Percentiles rank a stretch among this genome's conserved stretches.
Conservation (phyloP, 1,140 invertebrate species). For the Tetraneura akinire region DNA sequence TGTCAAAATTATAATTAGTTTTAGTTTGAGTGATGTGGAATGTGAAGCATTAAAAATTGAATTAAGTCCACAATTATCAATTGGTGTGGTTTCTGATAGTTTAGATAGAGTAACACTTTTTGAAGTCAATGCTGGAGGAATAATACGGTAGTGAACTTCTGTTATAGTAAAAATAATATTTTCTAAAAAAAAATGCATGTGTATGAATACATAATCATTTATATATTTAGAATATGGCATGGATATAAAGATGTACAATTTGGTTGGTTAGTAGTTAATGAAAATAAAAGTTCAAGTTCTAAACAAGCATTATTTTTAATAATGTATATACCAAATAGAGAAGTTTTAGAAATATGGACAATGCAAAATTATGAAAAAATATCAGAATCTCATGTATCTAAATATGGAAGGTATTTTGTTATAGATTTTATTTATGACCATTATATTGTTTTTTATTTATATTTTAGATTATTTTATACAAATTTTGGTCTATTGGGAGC, state of each 20-base stretch:
- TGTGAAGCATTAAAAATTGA: slow-evolving; percentile 72
- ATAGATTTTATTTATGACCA: background rate
- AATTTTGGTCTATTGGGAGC: slow-evolving; percentile 77
- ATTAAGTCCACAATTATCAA: slow-evolving; percentile 76
- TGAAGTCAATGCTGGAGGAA: slow-evolving; percentile 77
- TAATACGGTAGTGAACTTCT: slow-evolving; percentile 66
- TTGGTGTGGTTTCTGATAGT: slow-evolving; percentile 81
- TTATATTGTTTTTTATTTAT: slow-evolving; percentile 45
- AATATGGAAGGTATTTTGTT: slow-evolving; percentile 67
- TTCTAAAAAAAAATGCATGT: slow-evolving; percentile 40
- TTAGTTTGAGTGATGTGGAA: slow-evolving; percentile 81
- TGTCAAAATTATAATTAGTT: slow-evolving; percentile 61
- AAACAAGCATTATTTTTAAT: slow-evolving; percentile 74
- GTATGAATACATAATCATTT: background rate
- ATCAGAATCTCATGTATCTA: slow-evolving; percentile 83
- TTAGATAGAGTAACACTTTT: slow-evolving; percentile 84
- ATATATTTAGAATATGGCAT: slow-evolving; percentile 57
- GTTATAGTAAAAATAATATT: background rate
- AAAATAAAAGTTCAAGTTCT: slow-evolving; percentile 60
- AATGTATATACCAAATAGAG: slow-evolving; percentile 82
- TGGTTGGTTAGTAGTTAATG: slow-evolving; percentile 82
- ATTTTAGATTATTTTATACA: slow-evolving; percentile 70
- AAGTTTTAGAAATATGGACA: slow-evolving; percentile 83
- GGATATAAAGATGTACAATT: slow-evolving; percentile 89
- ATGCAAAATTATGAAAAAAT: slow-evolving; percentile 84